These are phyloP conservation scores for Drosophila mayri DNA, from an alignment of 1,140 invertebrate species.

Conservation along the genomic window DNA sequence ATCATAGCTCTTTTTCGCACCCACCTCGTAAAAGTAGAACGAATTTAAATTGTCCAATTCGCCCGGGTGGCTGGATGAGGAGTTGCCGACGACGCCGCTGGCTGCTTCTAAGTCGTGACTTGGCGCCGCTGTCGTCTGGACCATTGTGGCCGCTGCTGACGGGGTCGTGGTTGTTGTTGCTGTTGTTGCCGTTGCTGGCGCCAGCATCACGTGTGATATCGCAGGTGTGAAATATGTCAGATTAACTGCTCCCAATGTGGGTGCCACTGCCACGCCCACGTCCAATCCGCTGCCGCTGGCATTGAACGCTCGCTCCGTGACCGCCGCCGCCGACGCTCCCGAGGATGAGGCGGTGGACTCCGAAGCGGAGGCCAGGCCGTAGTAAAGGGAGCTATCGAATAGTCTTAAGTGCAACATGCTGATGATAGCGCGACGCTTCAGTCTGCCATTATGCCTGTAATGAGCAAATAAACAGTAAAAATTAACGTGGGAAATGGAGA, in stretches of 20 bases:
- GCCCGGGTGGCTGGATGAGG: slow-evolving; percentile 41
- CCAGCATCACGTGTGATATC: slow-evolving; percentile 76
- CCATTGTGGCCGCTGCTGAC: slow-evolving; percentile 26
- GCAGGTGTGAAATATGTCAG: slow-evolving; percentile 78
- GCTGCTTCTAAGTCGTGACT: slow-evolving; percentile 54
- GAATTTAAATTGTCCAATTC: slow-evolving; percentile 78
- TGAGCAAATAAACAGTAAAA: slow-evolving; percentile 10
- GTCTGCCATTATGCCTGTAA: slow-evolving; percentile 39
- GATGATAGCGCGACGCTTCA: slow-evolving; percentile 1
- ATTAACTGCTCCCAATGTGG: slow-evolving; percentile 56
- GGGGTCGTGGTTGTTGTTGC: slow-evolving; percentile 16
- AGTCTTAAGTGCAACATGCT: slow-evolving; percentile 70
- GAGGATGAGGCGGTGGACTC: slow-evolving; percentile 9
- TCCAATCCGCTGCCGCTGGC: slow-evolving; percentile 35
- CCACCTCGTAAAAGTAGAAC: slow-evolving; percentile 80
- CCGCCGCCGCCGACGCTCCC: not conserved
- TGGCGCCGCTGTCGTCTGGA: slow-evolving; percentile 64
- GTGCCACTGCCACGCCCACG: slow-evolving; percentile 9
- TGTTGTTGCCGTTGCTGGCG: slow-evolving; percentile 51
- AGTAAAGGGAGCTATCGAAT: slow-evolving; percentile 71
- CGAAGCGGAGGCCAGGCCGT: slow-evolving; percentile 55
- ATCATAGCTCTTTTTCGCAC: slow-evolving; percentile 24
- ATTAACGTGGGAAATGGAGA: slow-evolving; percentile 7
- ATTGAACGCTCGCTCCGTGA: slow-evolving; percentile 34
- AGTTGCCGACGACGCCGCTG: slow-evolving; percentile 35